A percentile compares a stretch with the other conserved stretches of the same genome.
Evolutionary conservation across 1,140 invertebrate genomes (phyloP).

Genomic region (Lepidurus apus): DNA sequence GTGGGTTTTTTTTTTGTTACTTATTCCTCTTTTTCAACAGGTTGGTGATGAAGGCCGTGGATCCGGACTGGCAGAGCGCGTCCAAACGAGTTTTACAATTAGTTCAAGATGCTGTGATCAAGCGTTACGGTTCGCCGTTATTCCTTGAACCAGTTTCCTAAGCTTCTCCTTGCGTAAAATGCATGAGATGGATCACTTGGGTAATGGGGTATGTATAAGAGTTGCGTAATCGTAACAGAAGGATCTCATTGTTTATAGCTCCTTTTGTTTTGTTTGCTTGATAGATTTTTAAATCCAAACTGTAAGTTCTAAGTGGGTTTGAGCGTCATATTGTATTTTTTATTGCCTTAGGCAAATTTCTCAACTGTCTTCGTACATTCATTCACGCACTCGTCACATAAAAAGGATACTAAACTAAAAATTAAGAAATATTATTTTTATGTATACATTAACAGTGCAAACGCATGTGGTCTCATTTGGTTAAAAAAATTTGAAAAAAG

Average conservation of each 20-base stretch:
- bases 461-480: too few relatives aligned
- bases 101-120: conserved; percentile 8
- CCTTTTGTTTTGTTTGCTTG: too few relatives aligned
- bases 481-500: too few relatives aligned
- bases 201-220: too few relatives aligned
- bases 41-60: background rate
- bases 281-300: too few relatives aligned
- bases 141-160: background rate
- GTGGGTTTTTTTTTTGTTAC: background rate
- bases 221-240: background rate
- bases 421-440: too few relatives aligned
- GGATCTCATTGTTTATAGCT: too few relatives aligned
- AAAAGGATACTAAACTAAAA: too few relatives aligned
- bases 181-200: too few relatives aligned
- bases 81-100: conserved; percentile 9
- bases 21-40: background rate
- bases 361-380: too few relatives aligned
- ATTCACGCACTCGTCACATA: too few relatives aligned
- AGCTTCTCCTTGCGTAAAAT: background rate
- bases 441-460: too few relatives aligned
- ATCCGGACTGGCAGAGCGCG: background rate
- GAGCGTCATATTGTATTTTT: background rate
- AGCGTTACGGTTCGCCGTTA: background rate
- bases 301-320: background rate
- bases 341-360: background rate